phyloP scores from a whole-genome alignment of 37 sponge, comb jelly and placozoan species.

The Spongilla lacustris region DNA sequence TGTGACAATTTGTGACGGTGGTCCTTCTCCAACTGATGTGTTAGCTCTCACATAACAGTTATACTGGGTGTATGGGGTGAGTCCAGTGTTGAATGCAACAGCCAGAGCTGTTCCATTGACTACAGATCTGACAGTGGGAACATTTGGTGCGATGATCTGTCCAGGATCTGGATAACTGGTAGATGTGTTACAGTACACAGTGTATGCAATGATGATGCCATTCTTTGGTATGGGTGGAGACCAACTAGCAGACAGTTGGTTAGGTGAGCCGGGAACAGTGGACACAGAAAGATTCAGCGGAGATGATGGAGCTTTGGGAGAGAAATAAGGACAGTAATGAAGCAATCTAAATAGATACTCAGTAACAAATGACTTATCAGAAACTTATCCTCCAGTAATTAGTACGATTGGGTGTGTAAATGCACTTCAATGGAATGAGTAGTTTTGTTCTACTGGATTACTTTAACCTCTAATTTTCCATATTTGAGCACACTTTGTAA shows the following conservation, averaged over 20 bases:
- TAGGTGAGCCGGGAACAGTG: neutral
- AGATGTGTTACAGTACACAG: slow-evolving; percentile 23
- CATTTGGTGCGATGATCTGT: too few species aligned
- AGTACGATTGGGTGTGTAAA: too few species aligned
- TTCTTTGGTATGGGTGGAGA: slow-evolving; percentile 7
- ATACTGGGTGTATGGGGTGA: slow-evolving; percentile 50
- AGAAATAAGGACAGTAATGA: too few species aligned
- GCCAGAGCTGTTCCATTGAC: too few species aligned
- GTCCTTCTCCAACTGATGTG: slow-evolving; percentile 47
- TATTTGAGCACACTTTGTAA: too few species aligned
- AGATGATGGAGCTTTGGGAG: neutral
- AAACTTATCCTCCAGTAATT: too few species aligned
- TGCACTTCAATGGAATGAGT: too few species aligned
- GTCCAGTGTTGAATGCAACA: neutral
- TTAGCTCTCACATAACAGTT: slow-evolving; percentile 49
- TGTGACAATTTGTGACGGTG: neutral
- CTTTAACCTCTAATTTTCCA: too few species aligned
- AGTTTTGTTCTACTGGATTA: too few species aligned
- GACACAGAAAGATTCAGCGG: slow-evolving; percentile 13
- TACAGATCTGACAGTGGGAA: too few species aligned
- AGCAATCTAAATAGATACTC: too few species aligned
- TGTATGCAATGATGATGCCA: slow-evolving; percentile 34
- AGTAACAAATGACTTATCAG: too few species aligned
- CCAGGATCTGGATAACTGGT: neutral
- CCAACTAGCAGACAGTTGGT: slow-evolving; percentile 19